Conservation (phyloP, 2,888 invertebrate species). For the Keiferia lycopersicella region DNA sequence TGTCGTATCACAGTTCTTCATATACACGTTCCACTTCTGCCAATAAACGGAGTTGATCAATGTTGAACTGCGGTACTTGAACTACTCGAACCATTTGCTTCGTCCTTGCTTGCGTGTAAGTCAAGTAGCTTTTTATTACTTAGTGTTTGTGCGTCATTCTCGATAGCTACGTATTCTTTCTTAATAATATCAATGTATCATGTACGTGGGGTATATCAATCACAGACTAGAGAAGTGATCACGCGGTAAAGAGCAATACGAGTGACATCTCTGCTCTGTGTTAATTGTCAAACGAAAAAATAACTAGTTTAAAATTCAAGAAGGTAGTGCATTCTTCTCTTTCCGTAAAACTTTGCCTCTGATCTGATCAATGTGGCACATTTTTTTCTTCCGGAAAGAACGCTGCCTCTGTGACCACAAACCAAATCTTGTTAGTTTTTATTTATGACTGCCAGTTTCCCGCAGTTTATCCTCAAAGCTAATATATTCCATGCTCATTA, state of each 20-base stretch:
- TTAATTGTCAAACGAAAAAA: no score
- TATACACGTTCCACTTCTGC: slow-evolving; percentile 76
- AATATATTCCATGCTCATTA: slow-evolving; percentile 48
- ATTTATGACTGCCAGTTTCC: not conserved
- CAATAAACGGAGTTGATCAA: slow-evolving; percentile 72
- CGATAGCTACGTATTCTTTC: not conserved
- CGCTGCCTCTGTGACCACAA: no score
- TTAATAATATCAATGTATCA: not conserved
- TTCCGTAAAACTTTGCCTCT: no score
- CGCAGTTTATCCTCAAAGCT: slow-evolving; percentile 41
- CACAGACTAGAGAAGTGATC: no score
- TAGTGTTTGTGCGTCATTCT: slow-evolving; percentile 7
- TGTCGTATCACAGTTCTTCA: slow-evolving; percentile 70
- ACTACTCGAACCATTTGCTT: slow-evolving; percentile 51
- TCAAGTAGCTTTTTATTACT: slow-evolving; percentile 19
- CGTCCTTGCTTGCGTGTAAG: slow-evolving; percentile 54
- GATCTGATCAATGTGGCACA: no score
- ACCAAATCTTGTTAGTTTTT: not conserved
- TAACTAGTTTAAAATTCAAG: no score
- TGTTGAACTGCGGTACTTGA: slow-evolving; percentile 62
- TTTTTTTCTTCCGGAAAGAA: no score
- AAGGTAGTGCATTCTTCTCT: no score
- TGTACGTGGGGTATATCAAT: no score
- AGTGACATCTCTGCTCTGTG: no score
- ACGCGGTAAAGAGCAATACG: no score